Evolutionary conservation across 2,113 vertebrate genomes (phyloP).

Genomic region (Hypocryptadius cinnamomeus): DNA sequence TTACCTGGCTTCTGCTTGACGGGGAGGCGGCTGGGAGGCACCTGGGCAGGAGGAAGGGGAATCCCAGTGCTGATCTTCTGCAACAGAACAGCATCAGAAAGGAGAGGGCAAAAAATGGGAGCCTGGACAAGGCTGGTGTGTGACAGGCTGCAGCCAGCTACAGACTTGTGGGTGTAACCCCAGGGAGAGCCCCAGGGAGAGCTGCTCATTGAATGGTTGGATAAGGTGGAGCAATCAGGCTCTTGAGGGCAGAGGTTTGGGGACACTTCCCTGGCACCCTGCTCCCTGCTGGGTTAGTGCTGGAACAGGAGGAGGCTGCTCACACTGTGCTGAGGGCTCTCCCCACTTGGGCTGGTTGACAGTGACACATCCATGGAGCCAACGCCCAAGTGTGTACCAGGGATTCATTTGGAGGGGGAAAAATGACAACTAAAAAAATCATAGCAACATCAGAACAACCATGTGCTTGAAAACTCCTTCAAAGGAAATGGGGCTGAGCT

Average conservation of each 20-base stretch:
- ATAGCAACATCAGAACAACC: background rate
- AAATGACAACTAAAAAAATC: background rate
- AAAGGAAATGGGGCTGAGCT: background rate
- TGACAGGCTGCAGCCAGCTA: background rate
- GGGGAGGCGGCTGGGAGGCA: slow-evolving; percentile 26
- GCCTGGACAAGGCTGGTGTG: background rate
- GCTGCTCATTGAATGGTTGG: background rate
- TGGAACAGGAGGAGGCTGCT: background rate
- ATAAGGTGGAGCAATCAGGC: background rate
- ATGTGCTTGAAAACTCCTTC: background rate
- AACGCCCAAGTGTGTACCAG: background rate
- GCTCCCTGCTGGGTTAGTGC: background rate
- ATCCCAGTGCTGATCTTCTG: slow-evolving; percentile 54
- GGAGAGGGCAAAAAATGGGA: background rate
- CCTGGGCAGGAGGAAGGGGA: slow-evolving; percentile 55
- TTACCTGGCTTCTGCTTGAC: slow-evolving; percentile 20
- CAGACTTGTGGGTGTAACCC: background rate
- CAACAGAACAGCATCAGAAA: background rate
- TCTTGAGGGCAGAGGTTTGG: background rate
- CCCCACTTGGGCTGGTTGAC: background rate
- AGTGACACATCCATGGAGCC: background rate
- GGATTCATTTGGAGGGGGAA: background rate
- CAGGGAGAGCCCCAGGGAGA: background rate
- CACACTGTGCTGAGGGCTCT: background rate
- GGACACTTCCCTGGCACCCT: background rate